Conservation (phyloP, 2,797 vertebrate genomes). For the Borostomias antarcticus region DNA sequence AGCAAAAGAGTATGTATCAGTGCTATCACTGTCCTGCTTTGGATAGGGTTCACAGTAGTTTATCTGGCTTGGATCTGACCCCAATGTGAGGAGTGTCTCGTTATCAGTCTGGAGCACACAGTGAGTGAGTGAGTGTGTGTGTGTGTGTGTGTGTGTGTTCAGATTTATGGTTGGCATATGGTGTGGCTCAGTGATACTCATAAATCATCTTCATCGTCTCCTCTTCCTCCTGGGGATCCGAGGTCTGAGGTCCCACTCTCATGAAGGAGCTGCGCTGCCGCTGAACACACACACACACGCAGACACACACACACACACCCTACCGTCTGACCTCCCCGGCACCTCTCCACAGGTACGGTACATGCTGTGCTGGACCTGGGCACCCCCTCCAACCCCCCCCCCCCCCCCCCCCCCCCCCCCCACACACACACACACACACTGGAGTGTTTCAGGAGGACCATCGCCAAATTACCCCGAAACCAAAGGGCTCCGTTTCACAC, state of each 20-base stretch:
- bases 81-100: constrained; percentile 39
- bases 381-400: too few relatives aligned
- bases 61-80: constrained; percentile 56
- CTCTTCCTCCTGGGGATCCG: constrained; percentile 57
- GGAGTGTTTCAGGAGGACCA: too few relatives aligned
- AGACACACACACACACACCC: neutral
- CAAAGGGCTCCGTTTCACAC: neutral
- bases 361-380: neutral
- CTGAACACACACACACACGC: constrained; percentile 29
- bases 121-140: constrained; percentile 13
- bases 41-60: constrained; percentile 36
- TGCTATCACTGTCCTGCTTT: constrained; percentile 5
- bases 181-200: constrained; percentile 66
- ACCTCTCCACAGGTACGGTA: neutral
- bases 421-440: too few relatives aligned
- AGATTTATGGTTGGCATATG: constrained; percentile 61
- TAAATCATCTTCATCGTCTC: constrained; percentile 72
- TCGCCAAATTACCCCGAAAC: too few relatives aligned
- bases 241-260: constrained; percentile 62
- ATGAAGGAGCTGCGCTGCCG: constrained; percentile 31
- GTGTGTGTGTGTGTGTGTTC: constrained; percentile 24
- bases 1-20: too few relatives aligned
- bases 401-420: too few relatives aligned
- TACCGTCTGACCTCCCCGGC: neutral
- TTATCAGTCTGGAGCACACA: constrained; percentile 37